Evolutionary conservation across 2,797 vertebrate species (phyloP).

Genomic region (Sebastes umbrosus): DNA sequence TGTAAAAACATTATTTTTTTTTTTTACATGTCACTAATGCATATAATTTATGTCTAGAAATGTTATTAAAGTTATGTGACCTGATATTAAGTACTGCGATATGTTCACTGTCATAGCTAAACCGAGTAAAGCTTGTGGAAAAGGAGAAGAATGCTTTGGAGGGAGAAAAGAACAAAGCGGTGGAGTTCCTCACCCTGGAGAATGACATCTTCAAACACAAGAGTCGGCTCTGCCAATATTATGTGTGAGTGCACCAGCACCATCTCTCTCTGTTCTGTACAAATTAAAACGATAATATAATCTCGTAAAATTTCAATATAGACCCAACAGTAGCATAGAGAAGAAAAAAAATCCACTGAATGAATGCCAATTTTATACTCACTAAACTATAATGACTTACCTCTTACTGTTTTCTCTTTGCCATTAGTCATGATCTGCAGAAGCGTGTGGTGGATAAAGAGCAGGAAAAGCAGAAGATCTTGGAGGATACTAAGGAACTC

Average conservation of each 20-base stretch:
- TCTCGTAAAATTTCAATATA: background rate
- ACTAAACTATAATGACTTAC: background rate
- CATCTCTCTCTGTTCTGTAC: background rate
- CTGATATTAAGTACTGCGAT: constrained; percentile 18
- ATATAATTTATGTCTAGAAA: background rate
- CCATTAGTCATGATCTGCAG: constrained; percentile 88
- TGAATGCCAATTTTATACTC: background rate
- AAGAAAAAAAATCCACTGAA: background rate
- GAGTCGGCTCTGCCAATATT: constrained; percentile 90
- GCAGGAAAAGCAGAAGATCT: constrained; percentile 88
- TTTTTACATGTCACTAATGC: background rate
- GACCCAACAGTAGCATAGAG: background rate
- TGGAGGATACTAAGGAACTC: constrained; percentile 89
- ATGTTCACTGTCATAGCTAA: constrained; percentile 83
- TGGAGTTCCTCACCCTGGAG: constrained; percentile 93
- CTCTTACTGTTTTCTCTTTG: background rate
- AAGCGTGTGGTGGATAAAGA: constrained; percentile 85
- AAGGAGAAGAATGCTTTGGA: constrained; percentile 97
- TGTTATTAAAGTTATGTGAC: background rate
- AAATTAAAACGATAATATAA: background rate
- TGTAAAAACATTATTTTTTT: background rate
- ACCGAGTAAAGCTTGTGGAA: constrained; percentile 96
- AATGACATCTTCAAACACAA: constrained; percentile 93
- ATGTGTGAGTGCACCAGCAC: constrained; percentile 87
- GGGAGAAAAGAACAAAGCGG: constrained; percentile 92